Evolutionary conservation across 1,140 invertebrate species (phyloP).

Genomic region (Bombus superbus): DNA sequence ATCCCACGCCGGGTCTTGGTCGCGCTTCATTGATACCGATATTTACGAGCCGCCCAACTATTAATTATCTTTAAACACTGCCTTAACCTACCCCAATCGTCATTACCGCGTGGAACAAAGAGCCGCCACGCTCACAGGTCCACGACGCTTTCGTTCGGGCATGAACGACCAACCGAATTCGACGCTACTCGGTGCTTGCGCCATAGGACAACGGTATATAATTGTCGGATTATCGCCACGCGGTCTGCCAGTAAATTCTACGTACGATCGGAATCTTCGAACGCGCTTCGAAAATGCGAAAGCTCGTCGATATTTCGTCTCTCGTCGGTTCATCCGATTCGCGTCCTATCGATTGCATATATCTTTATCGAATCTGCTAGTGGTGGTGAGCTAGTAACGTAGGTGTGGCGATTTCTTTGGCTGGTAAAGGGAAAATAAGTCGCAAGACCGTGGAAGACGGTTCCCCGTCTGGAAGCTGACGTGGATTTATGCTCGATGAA

Average conservation of each 20-base stretch:
- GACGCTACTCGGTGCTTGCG: not conserved
- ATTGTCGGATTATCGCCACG: no score
- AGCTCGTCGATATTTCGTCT: no score
- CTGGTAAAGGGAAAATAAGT: constrained; percentile 34
- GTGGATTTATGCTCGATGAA: constrained; percentile 59
- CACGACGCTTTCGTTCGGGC: not conserved
- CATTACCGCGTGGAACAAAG: constrained; percentile 54
- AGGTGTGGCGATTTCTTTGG: constrained; percentile 2
- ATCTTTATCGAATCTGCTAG: not conserved
- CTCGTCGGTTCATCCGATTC: not conserved
- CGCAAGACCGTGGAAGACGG: constrained; percentile 30
- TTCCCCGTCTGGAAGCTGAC: constrained; percentile 35
- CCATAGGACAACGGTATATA: no score
- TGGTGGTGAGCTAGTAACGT: not conserved
- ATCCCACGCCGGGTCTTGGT: constrained; percentile 62
- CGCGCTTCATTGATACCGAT: constrained; percentile 73
- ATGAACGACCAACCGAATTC: not conserved
- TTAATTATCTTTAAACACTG: constrained; percentile 75
- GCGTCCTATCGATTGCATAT: not conserved
- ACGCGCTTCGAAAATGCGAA: no score
- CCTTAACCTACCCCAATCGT: constrained; percentile 72
- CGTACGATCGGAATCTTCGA: no score
- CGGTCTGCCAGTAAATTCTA: no score
- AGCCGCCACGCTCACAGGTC: constrained; percentile 16
- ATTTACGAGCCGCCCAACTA: constrained; percentile 72